Percentiles rank a stretch among this genome's conserved stretches.
phyloP scores from a whole-genome alignment of 92 coral and sea anemone genomes.

The Zoanthus gigantus region DNA sequence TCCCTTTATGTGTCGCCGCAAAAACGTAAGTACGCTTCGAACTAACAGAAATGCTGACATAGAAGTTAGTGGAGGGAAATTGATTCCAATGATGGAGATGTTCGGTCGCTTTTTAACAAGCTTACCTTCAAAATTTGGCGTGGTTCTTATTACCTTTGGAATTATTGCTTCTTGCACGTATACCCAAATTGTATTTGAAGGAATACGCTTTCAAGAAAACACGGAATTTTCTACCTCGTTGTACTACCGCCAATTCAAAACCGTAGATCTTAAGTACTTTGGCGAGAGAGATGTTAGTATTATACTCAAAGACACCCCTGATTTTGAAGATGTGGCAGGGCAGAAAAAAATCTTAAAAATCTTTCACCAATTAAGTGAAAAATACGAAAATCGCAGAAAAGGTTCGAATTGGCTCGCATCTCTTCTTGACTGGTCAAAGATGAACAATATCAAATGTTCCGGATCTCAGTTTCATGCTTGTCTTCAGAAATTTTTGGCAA shows the following conservation, averaged over 20 bases:
- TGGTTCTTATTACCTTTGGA: constrained; percentile 33
- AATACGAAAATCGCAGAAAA: constrained; percentile 10
- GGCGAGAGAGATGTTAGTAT: constrained; percentile 46
- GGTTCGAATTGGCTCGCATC: constrained; percentile 60
- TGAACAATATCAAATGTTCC: constrained; percentile 42
- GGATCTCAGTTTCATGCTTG: constrained; percentile 44
- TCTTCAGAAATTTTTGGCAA: constrained; percentile 45
- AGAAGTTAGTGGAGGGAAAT: neutral
- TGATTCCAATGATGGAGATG: neutral
- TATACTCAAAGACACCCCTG: constrained; percentile 23
- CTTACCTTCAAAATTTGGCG: constrained; percentile 35
- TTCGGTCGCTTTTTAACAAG: constrained; percentile 39
- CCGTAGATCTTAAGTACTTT: constrained; percentile 26
- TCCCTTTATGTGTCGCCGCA: neutral
- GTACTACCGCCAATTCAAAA: constrained; percentile 19
- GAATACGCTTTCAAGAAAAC: constrained; percentile 11
- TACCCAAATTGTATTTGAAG: constrained; percentile 13
- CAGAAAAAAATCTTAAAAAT: constrained; percentile 29
- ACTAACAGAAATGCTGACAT: neutral
- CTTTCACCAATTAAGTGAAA: constrained; percentile 13
- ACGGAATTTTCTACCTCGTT: constrained; percentile 3
- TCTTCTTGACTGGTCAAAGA: constrained; percentile 46
- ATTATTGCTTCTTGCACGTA: constrained; percentile 50
- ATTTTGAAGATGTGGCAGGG: constrained; percentile 38
- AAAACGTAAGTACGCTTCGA: neutral